These are phyloP conservation scores for Oeneis ivallda DNA, from an alignment of 2,888 invertebrate genomes.

Conservation along the genomic window DNA sequence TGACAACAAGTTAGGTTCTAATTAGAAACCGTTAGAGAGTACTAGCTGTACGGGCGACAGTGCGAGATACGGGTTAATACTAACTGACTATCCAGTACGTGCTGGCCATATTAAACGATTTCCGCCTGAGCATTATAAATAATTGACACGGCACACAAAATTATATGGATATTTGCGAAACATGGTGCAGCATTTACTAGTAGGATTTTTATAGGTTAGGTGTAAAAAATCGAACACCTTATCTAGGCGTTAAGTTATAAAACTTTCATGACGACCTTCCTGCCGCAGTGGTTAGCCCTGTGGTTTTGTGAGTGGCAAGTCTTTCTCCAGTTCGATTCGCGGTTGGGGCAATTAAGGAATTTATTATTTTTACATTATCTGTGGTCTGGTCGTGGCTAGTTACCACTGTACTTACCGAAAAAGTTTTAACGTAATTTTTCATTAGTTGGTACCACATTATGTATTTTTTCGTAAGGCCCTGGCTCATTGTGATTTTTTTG, in stretches of 20 bases:
- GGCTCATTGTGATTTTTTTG: too few relatives aligned
- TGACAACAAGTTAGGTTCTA: conserved; percentile 62
- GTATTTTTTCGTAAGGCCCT: too few relatives aligned
- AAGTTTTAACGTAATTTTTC: too few relatives aligned
- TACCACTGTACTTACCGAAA: too few relatives aligned
- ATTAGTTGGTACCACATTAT: too few relatives aligned
- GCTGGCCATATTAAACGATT: conserved; percentile 18
- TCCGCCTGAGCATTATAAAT: conserved; percentile 19
- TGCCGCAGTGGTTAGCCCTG: too few relatives aligned
- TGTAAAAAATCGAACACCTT: background rate
- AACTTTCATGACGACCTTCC: too few relatives aligned
- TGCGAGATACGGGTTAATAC: conserved; percentile 37
- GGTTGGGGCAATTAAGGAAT: too few relatives aligned
- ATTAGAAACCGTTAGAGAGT: conserved; percentile 60
- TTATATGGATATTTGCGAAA: conserved; percentile 4
- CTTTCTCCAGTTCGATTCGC: too few relatives aligned
- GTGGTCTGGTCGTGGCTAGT: too few relatives aligned
- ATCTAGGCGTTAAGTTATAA: background rate
- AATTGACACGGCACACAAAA: conserved; percentile 11
- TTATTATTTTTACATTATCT: too few relatives aligned
- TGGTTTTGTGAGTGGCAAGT: too few relatives aligned
- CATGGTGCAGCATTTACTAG: background rate
- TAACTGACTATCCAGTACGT: conserved; percentile 25
- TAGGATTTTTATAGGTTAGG: background rate
- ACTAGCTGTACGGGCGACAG: conserved; percentile 46